Evolutionary conservation across 2,888 invertebrate genomes (phyloP).

Genomic region (Eudasyphora cyanicolor): DNA sequence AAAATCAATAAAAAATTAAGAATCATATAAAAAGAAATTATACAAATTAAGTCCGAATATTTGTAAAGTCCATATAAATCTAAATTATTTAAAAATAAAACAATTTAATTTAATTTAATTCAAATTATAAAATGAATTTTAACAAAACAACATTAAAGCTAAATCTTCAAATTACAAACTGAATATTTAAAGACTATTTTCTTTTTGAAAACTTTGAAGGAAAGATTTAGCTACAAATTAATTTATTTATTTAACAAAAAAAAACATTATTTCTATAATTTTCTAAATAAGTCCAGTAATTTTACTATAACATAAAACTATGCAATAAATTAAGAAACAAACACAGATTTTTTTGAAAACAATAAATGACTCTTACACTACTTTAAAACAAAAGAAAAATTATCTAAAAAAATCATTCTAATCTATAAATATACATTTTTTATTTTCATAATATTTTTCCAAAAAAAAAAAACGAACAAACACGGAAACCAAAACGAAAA

Average conservation of each 20-base stretch:
- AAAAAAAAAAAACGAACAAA: not conserved
- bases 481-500: too few species aligned
- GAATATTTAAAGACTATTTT: not conserved
- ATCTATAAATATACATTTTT: constrained; percentile 9
- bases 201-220: not conserved
- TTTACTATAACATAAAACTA: not conserved
- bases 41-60: not conserved
- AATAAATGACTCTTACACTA: not conserved
- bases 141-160: not conserved
- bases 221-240: not conserved
- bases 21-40: not conserved
- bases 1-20: not conserved
- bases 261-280: not conserved
- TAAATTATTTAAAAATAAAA: not conserved
- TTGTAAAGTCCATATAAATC: too few species aligned
- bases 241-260: not conserved
- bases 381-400: constrained; percentile 5
- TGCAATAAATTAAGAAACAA: not conserved
- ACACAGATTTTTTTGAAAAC: too few species aligned
- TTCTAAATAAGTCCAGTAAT: not conserved
- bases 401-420: constrained; percentile 14
- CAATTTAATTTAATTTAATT: constrained; percentile 8
- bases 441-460: not conserved
- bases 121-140: not conserved
- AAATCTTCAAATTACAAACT: constrained; percentile 43